Percentiles rank a stretch among this genome's conserved stretches.
These are phyloP conservation scores for Artemisiospiza belli DNA, from an alignment of 2,113 vertebrate species.

Conservation along the genomic window DNA sequence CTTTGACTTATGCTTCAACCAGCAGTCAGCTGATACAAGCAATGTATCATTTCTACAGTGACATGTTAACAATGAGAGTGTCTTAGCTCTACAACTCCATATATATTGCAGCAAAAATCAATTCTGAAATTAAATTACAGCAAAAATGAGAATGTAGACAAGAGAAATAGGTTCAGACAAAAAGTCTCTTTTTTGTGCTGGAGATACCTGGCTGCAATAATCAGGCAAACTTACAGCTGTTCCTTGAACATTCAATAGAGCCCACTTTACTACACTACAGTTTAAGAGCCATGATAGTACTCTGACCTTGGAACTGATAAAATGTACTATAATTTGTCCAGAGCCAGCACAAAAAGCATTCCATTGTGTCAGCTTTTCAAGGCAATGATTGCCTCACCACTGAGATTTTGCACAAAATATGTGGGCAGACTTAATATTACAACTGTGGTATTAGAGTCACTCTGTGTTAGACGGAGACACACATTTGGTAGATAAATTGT, in stretches of 20 bases:
- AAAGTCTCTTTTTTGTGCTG: not conserved
- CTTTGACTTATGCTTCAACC: not conserved
- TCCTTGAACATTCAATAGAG: not conserved
- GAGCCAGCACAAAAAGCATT: conserved; percentile 21
- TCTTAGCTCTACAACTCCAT: not conserved
- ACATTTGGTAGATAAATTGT: not conserved
- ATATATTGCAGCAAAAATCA: conserved; percentile 10
- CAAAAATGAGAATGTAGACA: not conserved
- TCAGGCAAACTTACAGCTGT: not conserved
- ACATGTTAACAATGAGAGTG: conserved; percentile 18
- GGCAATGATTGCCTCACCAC: not conserved
- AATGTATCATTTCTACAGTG: not conserved
- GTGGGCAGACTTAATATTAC: conserved; percentile 27
- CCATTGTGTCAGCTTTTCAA: conserved; percentile 38
- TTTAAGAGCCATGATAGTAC: not conserved
- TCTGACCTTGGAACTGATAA: conserved; percentile 46
- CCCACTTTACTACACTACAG: not conserved
- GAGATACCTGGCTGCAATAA: not conserved
- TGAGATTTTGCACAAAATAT: conserved; percentile 34
- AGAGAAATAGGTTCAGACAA: not conserved
- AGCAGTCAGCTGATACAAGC: conserved; percentile 11
- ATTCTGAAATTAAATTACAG: conserved; percentile 23
- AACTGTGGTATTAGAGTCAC: not conserved
- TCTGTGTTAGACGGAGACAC: not conserved
- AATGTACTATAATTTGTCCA: conserved; percentile 38